phyloP scores from a whole-genome alignment of 2,888 invertebrate species.

The Nomada lathburiana region DNA sequence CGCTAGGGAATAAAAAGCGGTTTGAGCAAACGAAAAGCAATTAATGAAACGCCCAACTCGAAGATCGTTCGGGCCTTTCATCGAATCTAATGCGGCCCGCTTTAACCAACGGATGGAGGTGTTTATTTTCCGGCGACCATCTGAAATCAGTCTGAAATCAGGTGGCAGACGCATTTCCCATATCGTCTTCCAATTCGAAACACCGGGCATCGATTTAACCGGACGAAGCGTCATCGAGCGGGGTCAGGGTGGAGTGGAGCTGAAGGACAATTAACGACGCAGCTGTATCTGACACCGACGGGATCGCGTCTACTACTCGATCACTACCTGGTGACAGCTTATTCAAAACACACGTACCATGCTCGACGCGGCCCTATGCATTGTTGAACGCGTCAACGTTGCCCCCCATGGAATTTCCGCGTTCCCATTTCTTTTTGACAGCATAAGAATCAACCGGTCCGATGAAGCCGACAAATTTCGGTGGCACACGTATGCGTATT shows the following conservation, averaged over 20 bases:
- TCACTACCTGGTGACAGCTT: constrained; percentile 49
- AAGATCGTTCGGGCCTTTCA: not conserved
- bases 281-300: constrained; percentile 52
- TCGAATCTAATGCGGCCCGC: not conserved
- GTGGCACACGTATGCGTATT: not conserved
- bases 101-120: not conserved
- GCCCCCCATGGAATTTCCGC: constrained; percentile 17
- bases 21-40: not conserved
- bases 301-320: constrained; percentile 59
- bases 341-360: constrained; percentile 44
- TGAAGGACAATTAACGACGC: constrained; percentile 60
- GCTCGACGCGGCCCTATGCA: constrained; percentile 5
- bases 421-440: not conserved
- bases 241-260: constrained; percentile 27
- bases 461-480: not conserved
- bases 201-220: constrained; percentile 48
- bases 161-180: not conserved
- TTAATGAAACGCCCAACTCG: not conserved
- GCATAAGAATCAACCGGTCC: not conserved
- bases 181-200: constrained; percentile 33
- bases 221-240: constrained; percentile 26
- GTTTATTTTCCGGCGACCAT: too few species aligned
- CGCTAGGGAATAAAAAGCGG: not conserved
- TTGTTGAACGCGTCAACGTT: constrained; percentile 41
- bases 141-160: not conserved